Conservation (phyloP, 1,140 invertebrate species). For the Ladona fulva region DNA sequence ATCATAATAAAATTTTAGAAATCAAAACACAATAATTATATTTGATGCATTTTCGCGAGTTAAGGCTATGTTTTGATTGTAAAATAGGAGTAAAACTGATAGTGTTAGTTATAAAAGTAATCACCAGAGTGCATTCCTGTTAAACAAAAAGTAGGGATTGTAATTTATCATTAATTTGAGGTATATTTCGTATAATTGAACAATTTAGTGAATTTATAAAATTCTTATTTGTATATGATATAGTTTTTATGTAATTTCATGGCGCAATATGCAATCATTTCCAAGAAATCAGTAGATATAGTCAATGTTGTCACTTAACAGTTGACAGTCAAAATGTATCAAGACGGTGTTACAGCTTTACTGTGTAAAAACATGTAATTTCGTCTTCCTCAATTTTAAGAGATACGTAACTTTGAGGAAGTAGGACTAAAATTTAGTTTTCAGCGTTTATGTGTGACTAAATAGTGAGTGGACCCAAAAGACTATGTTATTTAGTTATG, state of each 20-base stretch:
- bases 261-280: not conserved
- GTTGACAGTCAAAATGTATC: slow-evolving; percentile 5
- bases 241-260: not conserved
- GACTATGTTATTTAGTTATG: not conserved
- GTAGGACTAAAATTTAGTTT: not conserved
- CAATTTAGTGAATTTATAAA: not conserved
- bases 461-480: not conserved
- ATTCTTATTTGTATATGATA: not conserved
- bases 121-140: not conserved
- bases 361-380: slow-evolving; percentile 7
- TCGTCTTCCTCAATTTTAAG: not conserved
- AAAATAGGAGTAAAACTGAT: not conserved
- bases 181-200: not conserved
- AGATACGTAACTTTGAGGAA: not conserved
- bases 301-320: not conserved
- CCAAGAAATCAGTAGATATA: not conserved
- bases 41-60: not conserved
- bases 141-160: not conserved
- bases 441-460: not conserved
- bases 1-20: not conserved
- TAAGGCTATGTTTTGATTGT: not conserved
- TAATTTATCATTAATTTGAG: not conserved
- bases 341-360: not conserved
- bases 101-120: not conserved
- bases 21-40: not conserved